These are phyloP conservation scores for Lordiphosa collinella DNA, from an alignment of 1,140 invertebrate genomes.

Conservation along the genomic window DNA sequence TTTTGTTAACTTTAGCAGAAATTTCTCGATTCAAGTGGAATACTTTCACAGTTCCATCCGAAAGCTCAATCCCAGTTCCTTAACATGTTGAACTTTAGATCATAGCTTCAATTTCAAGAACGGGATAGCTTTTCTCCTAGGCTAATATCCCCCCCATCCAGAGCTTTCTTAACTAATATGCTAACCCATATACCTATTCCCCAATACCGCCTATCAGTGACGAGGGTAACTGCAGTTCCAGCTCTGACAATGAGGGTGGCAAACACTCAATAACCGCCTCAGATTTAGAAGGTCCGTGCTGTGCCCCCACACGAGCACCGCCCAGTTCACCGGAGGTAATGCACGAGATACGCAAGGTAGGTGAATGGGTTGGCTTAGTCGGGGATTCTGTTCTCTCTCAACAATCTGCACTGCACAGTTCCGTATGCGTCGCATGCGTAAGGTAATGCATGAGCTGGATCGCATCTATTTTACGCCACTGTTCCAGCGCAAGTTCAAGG, in stretches of 20 bases:
- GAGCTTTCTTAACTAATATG: not conserved
- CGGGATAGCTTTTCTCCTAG: too few species aligned
- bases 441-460: slow-evolving; percentile 71
- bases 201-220: slow-evolving; percentile 81
- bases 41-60: too few species aligned
- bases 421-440: slow-evolving; percentile 67
- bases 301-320: slow-evolving; percentile 80
- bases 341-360: slow-evolving; percentile 71
- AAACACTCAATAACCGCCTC: slow-evolving; percentile 67
- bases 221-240: slow-evolving; percentile 88
- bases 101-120: too few species aligned
- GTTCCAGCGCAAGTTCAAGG: slow-evolving; percentile 67
- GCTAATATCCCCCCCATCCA: not conserved
- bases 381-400: not conserved
- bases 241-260: slow-evolving; percentile 79
- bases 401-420: slow-evolving; percentile 28
- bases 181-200: slow-evolving; percentile 3
- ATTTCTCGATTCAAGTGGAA: too few species aligned
- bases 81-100: too few species aligned
- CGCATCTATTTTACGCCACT: slow-evolving; percentile 72
- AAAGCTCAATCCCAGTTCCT: too few species aligned
- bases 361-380: not conserved
- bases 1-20: too few species aligned
- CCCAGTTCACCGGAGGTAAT: slow-evolving; percentile 81
- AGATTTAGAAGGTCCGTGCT: slow-evolving; percentile 77